Percentiles rank a stretch among this genome's conserved stretches.
These are phyloP conservation scores for Tachysurus vachellii DNA, from an alignment of 2,113 vertebrate species.

Conservation along the genomic window DNA sequence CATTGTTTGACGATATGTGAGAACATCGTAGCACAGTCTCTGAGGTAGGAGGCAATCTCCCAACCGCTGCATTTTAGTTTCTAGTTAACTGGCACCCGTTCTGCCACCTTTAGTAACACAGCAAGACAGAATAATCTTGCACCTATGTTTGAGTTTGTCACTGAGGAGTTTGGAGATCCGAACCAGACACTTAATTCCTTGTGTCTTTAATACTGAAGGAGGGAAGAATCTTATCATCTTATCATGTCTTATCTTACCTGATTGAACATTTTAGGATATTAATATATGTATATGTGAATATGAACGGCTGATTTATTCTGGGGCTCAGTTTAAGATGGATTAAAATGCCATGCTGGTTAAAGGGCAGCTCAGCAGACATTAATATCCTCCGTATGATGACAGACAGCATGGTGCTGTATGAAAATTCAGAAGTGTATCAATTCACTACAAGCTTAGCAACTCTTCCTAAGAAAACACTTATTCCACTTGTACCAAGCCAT, in stretches of 20 bases:
- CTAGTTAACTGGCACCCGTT: background rate
- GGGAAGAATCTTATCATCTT: background rate
- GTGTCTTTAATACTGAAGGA: background rate
- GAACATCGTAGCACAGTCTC: conserved; percentile 93
- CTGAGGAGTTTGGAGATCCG: background rate
- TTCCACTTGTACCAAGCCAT: background rate
- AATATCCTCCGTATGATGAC: conserved; percentile 8
- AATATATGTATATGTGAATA: background rate
- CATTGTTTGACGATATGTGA: conserved; percentile 98
- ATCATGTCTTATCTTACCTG: too few relatives aligned
- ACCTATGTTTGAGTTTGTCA: background rate
- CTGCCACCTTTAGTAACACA: background rate
- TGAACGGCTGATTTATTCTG: background rate
- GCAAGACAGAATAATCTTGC: background rate
- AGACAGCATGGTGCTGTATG: background rate
- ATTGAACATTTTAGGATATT: background rate
- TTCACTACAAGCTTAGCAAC: background rate
- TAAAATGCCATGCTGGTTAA: background rate
- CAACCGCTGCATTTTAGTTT: conserved; percentile 7
- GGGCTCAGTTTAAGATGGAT: background rate
- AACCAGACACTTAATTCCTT: background rate
- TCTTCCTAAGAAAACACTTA: background rate
- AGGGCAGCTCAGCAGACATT: background rate
- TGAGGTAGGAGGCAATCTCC: conserved; percentile 80
- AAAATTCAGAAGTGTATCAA: background rate